Evolutionary conservation across 2,797 vertebrate species (phyloP), one percentile per base, ranked within the genome.

Genomic region (Poecilia gillii): DNA sequence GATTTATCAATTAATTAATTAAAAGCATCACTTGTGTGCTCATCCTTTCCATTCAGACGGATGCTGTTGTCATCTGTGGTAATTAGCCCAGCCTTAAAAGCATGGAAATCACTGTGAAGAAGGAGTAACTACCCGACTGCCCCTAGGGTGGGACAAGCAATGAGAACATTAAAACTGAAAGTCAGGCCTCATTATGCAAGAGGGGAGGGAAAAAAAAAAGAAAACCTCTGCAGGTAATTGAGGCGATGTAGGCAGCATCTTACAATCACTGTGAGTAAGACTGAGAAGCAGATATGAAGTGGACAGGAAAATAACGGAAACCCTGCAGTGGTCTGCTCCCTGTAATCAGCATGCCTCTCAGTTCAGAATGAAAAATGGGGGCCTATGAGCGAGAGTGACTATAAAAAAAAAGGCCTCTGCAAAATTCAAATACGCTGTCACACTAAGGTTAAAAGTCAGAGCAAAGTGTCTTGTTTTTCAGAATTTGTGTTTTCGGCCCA

Each of bases 101-200:
- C 90, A 72, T 89, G 90, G 85, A 93, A 94, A 92, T 95, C 88
- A 88, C 90, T 53, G 76, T 88, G 89, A 91, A 89, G 89, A 90
- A 83, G 90, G 90, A 92, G 89, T 86, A 90, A 88, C 91, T 85
- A 84, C 87, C 81, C 74, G 82, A 73, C 83, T 86, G 89, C 90
- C 90, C 91, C 89, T 74, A 83, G 91, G 90, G 90, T 88, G 88
- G 89, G 87, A 90, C 83, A 83, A 80, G 88, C 88, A 90, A 82
- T 71, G 83, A 86, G 89, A 85, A 80, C 81, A 23, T 80, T 91
- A 81, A 78, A 86, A 92, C 71, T 88, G 86, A 85, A 88, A 91
- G 93, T 91, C 90, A 89, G 25, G 77, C 81, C 86, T 88, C 89
- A 86, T 92, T 91, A 93, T 87, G 84, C 85, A 76, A 83, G 84